Evolutionary conservation across 2,888 invertebrate genomes (phyloP), one percentile per base, ranked within the genome.

Genomic region (Parnassius glacialis): DNA sequence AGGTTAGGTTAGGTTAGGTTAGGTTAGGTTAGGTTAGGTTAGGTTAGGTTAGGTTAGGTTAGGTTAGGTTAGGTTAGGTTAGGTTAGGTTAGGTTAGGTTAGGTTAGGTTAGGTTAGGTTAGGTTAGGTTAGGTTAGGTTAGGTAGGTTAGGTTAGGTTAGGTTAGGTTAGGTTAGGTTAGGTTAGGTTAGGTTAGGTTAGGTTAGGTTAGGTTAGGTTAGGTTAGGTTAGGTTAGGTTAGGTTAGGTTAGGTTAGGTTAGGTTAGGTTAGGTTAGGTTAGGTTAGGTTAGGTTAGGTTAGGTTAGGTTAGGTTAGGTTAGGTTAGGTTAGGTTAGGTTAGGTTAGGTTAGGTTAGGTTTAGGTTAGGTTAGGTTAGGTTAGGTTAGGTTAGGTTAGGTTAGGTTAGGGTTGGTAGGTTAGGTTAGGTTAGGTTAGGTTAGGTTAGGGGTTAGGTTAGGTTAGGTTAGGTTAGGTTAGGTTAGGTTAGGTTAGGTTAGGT

Each of bases 301-400:
- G 16, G 16, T 16, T 16, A 16, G 16, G 16, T 16, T 16, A 16
- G 16, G 16, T 16, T 16, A 16, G 16, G 16, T 16, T 16, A 16
- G 16, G 16, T 16, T 16, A 16, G 16, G 16, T 16, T 16, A 16
- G 16, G 16, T 16, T 16, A 16, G 16, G 16, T 16, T 16, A 16
- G 70, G 68, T 72, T 72, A 70, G 45, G 45, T 47, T 47, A 47
- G 45, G 45, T 47, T 47, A 47, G 45, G 45, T 47, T 47, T 47
- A 47, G 45, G 45, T 48, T 48, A 9, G 13, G 48, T 48, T 48
- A 48, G 48, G 48, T 48, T 48, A 48, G 48, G 48, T 48, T 48
- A 16, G 48, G 48, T 13, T 48, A 48, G 48, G 48, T 48, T 48
- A 48, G 48, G 48, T 48, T 48, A 48, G 48, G 48, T 48, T 5